phyloP scores from a whole-genome alignment of 2,797 vertebrate species.

The Dryobates pubescens region DNA sequence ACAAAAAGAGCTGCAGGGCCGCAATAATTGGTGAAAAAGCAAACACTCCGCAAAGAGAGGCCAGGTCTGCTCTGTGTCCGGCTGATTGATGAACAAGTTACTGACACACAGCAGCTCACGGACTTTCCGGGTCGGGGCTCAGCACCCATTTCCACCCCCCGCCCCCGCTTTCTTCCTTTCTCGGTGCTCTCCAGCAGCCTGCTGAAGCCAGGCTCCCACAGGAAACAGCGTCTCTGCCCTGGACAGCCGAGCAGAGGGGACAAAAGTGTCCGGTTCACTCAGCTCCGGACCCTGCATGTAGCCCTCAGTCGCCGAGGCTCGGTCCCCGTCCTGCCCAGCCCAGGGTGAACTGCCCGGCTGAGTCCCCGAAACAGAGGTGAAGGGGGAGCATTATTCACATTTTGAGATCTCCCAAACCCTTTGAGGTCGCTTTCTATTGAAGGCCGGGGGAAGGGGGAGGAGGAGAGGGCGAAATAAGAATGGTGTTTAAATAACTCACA shows the following conservation, averaged over 20 bases:
- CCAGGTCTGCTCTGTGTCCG: conserved; percentile 85
- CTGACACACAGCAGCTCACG: conserved; percentile 66
- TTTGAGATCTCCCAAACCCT: accelerated
- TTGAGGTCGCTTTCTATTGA: background rate
- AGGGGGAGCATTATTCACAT: background rate
- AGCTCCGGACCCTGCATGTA: background rate
- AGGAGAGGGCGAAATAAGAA: background rate
- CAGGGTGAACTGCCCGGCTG: background rate
- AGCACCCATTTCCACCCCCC: background rate
- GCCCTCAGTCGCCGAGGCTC: background rate
- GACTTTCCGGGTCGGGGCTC: conserved; percentile 67
- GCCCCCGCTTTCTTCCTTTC: background rate
- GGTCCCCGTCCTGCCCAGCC: background rate
- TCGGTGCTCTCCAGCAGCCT: background rate
- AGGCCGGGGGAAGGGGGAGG: background rate
- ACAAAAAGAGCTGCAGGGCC: conserved; percentile 85
- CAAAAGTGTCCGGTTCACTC: background rate
- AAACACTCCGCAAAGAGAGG: conserved; percentile 85
- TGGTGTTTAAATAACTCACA: background rate
- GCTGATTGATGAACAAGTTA: conserved; percentile 82
- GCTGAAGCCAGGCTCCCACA: background rate
- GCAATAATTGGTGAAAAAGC: conserved; percentile 97
- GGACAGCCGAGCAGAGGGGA: background rate
- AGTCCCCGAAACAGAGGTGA: background rate
- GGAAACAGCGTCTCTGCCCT: background rate